A percentile compares a stretch with the other conserved stretches of the same genome.
These are phyloP conservation scores for Eustalomyia histrio DNA, from an alignment of 2,888 invertebrate genomes.

Conservation along the genomic window DNA sequence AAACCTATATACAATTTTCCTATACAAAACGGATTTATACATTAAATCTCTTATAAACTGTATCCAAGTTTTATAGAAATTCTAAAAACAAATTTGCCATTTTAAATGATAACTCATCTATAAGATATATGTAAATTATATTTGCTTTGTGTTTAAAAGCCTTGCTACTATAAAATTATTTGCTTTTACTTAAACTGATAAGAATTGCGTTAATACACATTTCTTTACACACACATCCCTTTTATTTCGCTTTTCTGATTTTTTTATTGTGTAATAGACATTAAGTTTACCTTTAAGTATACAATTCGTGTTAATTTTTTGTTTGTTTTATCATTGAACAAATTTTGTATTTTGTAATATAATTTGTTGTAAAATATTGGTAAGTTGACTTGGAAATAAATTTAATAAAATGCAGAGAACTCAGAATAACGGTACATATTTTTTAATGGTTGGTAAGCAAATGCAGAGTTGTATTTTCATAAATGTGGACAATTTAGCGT, in stretches of 20 bases:
- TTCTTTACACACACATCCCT: too few species aligned
- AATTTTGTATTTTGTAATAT: too few species aligned
- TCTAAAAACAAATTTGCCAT: background rate
- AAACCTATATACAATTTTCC: slow-evolving; percentile 66
- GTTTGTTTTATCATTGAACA: background rate
- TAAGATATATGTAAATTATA: background rate
- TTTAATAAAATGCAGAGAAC: background rate
- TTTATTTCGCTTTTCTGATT: too few species aligned
- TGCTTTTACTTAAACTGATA: slow-evolving; percentile 20
- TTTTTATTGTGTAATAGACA: too few species aligned
- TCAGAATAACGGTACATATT: background rate
- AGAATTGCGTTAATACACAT: slow-evolving; percentile 24
- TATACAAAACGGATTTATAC: too few species aligned
- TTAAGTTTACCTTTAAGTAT: background rate
- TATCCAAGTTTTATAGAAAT: too few species aligned
- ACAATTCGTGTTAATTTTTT: slow-evolving; percentile 3
- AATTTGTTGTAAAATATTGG: slow-evolving; percentile 17
- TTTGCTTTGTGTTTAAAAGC: background rate
- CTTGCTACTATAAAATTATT: background rate
- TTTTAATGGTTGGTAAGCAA: background rate
- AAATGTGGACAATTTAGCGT: too few species aligned
- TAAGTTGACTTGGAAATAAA: slow-evolving; percentile 16
- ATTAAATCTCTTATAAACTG: background rate
- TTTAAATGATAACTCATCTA: background rate
- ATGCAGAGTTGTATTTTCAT: too few species aligned